Base-by-base conservation (phyloP, 92 coral and sea anemone genomes). In the Porites divaricata region DNA sequence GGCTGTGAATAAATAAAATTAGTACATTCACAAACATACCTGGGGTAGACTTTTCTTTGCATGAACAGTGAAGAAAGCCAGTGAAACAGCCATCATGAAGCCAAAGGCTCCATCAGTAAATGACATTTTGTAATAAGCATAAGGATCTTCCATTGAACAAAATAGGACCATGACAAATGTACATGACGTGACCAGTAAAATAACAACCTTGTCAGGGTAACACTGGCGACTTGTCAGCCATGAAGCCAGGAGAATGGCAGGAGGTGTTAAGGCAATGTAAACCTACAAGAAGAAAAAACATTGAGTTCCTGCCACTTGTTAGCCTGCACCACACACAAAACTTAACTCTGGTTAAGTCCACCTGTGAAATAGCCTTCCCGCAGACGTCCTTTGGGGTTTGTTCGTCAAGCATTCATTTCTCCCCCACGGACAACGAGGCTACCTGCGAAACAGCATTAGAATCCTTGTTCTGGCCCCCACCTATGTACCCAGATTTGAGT, bases 91-190 rank as follows among this genome's bases (percentile, higher is more conserved):
- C 81, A 81, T 85, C 28, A 72, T 15, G 16, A 83, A 57, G 4
- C 91, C 93, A 53, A 86, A 68, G 0, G 57, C 56, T 24, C 90
- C 90, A 77, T 83, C 51, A 1, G 24, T 62, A 10, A 86, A 65
- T 9, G 88, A 70, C 70, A 82, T 57, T 52, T 75, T 72, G 76
- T 62, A 90, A 49, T 86, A 65, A 23, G 85, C 76, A 54, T 63
- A 59, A 6, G 70, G 73, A 56, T 91, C 94, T 35, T 84, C 56
- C 67, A 69, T 69, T 6, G 89, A 49, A 35, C 89, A 87, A 84
- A 84, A 80, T 23, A 84, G 50, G 14, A 91, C 76, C 80, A 74
- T 63, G 24, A 91, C 61, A 6, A 91, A 62, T 0, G 86, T 67
- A 67, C 80, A 79, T 1, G 78, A 41, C 1, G 84, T 10, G 9